Evolutionary conservation across 2,797 vertebrate species (phyloP).

Genomic region (Monodelphis domestica): DNA sequence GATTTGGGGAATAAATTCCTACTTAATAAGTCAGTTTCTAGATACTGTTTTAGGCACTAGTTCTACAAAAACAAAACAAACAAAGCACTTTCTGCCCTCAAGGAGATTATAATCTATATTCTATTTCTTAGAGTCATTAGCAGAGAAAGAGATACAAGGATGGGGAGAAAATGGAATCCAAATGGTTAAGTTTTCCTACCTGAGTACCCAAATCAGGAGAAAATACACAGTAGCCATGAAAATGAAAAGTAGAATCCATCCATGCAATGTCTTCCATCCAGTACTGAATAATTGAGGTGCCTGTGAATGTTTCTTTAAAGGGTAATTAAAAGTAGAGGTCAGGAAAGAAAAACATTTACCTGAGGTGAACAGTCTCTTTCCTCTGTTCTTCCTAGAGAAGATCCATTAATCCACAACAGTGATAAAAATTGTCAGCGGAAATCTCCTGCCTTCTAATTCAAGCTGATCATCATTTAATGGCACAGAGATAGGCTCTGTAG

Average conservation of each 20-base stretch:
- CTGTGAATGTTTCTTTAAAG: not conserved
- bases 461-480: constrained; percentile 43
- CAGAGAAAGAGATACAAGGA: not conserved
- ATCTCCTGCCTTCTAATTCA: not conserved
- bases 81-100: not conserved
- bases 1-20: not conserved
- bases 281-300: not conserved
- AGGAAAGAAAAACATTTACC: constrained; percentile 79
- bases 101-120: not conserved
- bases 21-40: not conserved
- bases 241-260: not conserved
- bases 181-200: not conserved
- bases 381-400: constrained; percentile 29
- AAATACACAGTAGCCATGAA: not conserved
- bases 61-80: not conserved
- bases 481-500: constrained; percentile 55
- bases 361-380: constrained; percentile 71
- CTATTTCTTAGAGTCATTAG: not conserved
- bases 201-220: not conserved
- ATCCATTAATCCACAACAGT: constrained; percentile 52
- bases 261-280: too few species aligned
- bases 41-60: too few species aligned
- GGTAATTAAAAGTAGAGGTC: constrained; percentile 21
- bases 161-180: not conserved
- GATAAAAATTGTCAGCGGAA: not conserved